Conservation (phyloP, 2,113 vertebrate species). For the Engraulis encrasicolus region DNA sequence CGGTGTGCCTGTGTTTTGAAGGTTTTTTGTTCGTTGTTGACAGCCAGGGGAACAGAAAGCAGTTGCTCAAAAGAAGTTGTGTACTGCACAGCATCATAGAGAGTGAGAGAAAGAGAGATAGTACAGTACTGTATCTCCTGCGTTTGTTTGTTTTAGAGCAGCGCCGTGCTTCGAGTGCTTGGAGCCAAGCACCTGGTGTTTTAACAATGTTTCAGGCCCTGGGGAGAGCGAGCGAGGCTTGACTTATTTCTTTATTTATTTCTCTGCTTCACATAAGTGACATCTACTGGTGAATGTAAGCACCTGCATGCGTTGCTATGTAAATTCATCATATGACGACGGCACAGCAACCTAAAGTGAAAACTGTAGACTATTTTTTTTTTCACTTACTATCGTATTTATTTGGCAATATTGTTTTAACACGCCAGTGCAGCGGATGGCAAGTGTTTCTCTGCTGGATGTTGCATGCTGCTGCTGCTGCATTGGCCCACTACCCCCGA, state of each 20-base stretch:
- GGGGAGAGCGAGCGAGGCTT: neutral
- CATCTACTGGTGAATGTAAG: slow-evolving; percentile 1
- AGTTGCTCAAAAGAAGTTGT: neutral
- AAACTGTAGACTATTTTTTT: neutral
- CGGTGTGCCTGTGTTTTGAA: neutral
- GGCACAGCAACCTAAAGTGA: neutral
- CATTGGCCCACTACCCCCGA: neutral
- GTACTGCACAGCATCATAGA: neutral
- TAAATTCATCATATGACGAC: neutral
- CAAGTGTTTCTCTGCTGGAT: neutral
- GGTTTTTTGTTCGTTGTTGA: neutral
- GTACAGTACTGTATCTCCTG: neutral
- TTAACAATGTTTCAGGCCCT: neutral
- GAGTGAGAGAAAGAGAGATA: no score
- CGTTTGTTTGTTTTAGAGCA: neutral
- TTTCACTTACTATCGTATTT: no score
- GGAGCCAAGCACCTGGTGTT: slow-evolving; percentile 13
- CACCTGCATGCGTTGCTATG: neutral
- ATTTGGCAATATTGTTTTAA: no score
- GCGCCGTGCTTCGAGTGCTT: neutral
- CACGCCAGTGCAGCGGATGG: neutral
- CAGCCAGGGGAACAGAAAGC: neutral
- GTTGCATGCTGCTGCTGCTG: neutral
- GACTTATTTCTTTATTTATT: neutral
- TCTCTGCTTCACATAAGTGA: neutral